Evolutionary conservation across 1,140 invertebrate species (phyloP), one percentile per base, ranked within the genome.

Genomic region (Pristionchus pacificus): DNA sequence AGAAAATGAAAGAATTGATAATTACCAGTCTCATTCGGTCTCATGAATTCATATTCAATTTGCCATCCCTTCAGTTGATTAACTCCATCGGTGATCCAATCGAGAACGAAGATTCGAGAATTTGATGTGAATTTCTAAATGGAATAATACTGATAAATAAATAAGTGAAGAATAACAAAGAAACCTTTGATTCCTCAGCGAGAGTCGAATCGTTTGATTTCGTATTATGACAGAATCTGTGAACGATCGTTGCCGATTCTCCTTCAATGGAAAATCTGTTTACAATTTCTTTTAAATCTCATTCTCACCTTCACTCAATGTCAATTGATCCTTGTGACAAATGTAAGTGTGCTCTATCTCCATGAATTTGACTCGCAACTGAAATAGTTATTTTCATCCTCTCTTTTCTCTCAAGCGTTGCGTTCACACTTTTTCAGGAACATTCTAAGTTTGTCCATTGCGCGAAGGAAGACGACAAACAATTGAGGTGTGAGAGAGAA

Each of bases 221-320:
- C 19, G 38, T 49, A 10, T 6, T 49, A 10, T 76, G 61, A 55
- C 79, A 81, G 58, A 77, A 80, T 24, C 78, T 66, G 55, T 79
- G 73, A 58, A 83, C 78, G 15, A 82, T 73, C 14, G 73, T 60
- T 14, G 70, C 62, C 32, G 63, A 58, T 60, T 78, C 60, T 28
- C 74, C 77, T 81, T 57, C n/a, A 65, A 65, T 27, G 29, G n/a
- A 13, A 25, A 66, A 19, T 31, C 31, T 25, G 29, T 6, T 25
- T 62, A 27, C n/a, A 72, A 27, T 24, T 60, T 67, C 13, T 60
- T 27, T 49, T 19, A 49, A 10, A 49, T 19, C 6, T 49, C 38
- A 49, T 49, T 28, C 62, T 27, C 31, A 84, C 80, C 82, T 63
- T 81, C 77, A 25, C 70, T 65, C 62, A 82, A 60, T 31, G 78